Evolutionary conservation across 2,113 vertebrate genomes (phyloP), one percentile per base, ranked within the genome.

Genomic region (Chloebia gouldiae): DNA sequence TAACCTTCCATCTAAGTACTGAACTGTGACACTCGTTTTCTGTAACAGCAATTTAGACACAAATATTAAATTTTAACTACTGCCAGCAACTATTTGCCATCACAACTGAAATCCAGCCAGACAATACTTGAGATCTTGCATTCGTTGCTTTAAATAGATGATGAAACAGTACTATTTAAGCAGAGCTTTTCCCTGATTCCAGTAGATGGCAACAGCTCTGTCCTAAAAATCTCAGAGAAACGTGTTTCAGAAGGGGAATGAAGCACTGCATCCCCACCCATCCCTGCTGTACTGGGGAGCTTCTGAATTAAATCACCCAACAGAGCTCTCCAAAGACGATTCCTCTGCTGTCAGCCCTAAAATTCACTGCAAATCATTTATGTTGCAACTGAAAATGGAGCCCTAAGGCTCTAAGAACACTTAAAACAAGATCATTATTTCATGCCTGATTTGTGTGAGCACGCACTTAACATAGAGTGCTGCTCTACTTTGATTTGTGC

Each of bases 181-280:
- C 33, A 25, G 35, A 92, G 31, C 31, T 92, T 93, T 70, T 47
- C 39, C 47, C 33, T 54, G 30, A 54, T 65, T 69, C 93, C 95
- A 93, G 94, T 66, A 95, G 96, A 47, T 94, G 95, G 96, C 95
- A 96, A 81, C 37, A 90, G 80, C 50, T 93, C 73, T 89, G 89
- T 37, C 94, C 44, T 51, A 17, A 95, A 89, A 65, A 90, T 24
- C 85, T 76, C 75, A 45, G 68, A 75, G 45, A 86, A 95, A 42
- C 10, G 18, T 42, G 30, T 45, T 85, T 76, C 45, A 61, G 40
- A 76, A 61, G 13, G 14, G 19, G 54, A 86, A 71, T 2, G 77
- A 84, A 75, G 53, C 54, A 50, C 23, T 0, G 1, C 77, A 47
- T 61, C 35, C 66, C n/a, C 75, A 70, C 44, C 42, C 64, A 45